Conservation (phyloP, 2,113 vertebrate species). For the Cinclus mexicanus region DNA sequence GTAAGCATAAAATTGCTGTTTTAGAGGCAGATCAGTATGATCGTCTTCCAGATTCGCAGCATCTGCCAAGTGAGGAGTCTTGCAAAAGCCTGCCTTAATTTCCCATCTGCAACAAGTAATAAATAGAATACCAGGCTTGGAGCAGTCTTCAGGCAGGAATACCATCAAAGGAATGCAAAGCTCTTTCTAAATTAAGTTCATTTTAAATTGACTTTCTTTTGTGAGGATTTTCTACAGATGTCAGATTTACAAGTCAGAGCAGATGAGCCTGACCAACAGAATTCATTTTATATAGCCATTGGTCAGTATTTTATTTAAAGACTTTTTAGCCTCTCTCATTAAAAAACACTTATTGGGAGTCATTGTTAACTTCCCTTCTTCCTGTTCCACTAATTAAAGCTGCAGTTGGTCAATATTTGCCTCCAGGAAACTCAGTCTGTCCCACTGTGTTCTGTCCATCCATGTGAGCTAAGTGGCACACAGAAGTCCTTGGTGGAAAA, state of each 20-base stretch:
- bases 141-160: slow-evolving; percentile 35
- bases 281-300: background rate
- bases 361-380: background rate
- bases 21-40: slow-evolving; percentile 1
- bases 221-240: slow-evolving; percentile 12
- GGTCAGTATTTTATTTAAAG: background rate
- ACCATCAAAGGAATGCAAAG: slow-evolving; percentile 21
- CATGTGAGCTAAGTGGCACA: background rate
- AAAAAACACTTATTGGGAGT: background rate
- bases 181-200: slow-evolving; percentile 19
- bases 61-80: slow-evolving; percentile 31
- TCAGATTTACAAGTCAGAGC: background rate
- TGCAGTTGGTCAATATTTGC: slow-evolving; percentile 36
- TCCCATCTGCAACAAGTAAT: slow-evolving; percentile 55
- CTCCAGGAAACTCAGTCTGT: background rate
- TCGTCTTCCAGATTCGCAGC: background rate
- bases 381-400: background rate
- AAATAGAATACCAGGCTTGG: slow-evolving; percentile 40
- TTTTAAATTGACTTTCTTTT: slow-evolving; percentile 1
- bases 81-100: slow-evolving; percentile 41
- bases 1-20: background rate
- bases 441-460: background rate
- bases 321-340: background rate
- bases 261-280: background rate
- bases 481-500: background rate